Evolutionary conservation across 2,113 vertebrate species (phyloP), one percentile per base, ranked within the genome.

Genomic region (Mixornis gularis): DNA sequence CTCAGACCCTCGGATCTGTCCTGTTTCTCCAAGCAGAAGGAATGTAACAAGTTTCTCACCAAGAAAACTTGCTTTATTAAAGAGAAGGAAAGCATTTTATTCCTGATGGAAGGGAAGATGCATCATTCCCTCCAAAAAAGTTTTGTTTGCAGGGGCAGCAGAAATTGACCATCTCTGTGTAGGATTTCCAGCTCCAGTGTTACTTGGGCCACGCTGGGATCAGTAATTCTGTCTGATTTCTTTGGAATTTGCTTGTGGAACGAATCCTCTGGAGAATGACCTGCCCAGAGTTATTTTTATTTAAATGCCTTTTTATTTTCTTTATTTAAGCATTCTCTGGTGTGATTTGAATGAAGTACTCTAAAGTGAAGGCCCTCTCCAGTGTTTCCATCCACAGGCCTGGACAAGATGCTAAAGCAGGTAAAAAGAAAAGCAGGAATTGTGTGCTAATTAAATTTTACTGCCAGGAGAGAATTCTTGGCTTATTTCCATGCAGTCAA

Each of bases 351-450:
- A 86, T 69, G 74, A 82, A 64, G 43, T 24, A 29, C 30, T 36
- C 55, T 16, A 14, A 29, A 68, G 48, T 17, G 22, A 86, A 70
- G 40, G 34, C 30, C 17, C 18, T 55, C 43, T 40, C 48, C 79
- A 53, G 68, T 0, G 0, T 24, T 89, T 55, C 62, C 3, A 0
- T 84, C 68, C 56, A 3, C 30, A 92, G 56, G 52, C 38, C 62
- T 64, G 51, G 64, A 92, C 68, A 74, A 76, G 46, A 95, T 96
- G 94, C 78, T 87, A 51, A 94, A 92, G 68, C 92, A 97, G 96
- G 96, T 96, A 95, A 96, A 59, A 76, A 64, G 21, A 53, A 92
- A 77, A 38, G 5, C 49, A 43, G 76, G 36, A 79, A 43, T 15
- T 11, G 21, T 12, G 32, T 20, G 44, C 27, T 66, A 52, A 84